Base-by-base conservation (phyloP, 2,888 invertebrate species). In the Lathronympha strigana region DNA sequence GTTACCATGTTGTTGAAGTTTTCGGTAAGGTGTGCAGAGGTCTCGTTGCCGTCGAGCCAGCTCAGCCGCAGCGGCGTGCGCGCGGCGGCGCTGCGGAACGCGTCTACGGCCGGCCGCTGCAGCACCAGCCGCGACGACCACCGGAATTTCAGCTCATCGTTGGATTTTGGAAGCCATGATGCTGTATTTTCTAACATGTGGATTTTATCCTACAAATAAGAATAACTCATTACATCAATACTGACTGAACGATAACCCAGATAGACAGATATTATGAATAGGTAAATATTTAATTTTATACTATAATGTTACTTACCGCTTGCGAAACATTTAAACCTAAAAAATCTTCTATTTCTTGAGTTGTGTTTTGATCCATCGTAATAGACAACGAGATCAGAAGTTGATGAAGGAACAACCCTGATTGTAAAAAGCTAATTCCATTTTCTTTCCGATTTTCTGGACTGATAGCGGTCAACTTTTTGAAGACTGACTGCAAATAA, bases 401-500 rank as follows among this genome's bases (percentile, higher is more conserved):
- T 66, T 92, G 69, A 40, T 85, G 79, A 40, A 92, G 73, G 69
- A 88, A 87, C 33, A 92, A 72, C 1, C 86, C 86, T 1, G 92
- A 90, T 62, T 89, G 85, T 0, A 86, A 83, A 70, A 90, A 92
- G 72, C 88, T 92, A 61, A 92, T 88, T 13, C 88, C 89, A 68
- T 88, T 92, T 66, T 83, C 85, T 45, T 75, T 74, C 0, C 85
- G 77, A 3, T 80, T 76, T n/a, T 49, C 50, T 6, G 85, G 80
- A 67, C 84, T 81, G 67, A 82, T 78, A 4, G 76, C 71, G 28
- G 72, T 67, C 33, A 91, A 74, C 68, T 83, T 86, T 11, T 71
- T 74, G 67, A 84, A 88, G 2, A 85, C 84, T 33, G 74, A 73
- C 91, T 91, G 80, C 15, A 82, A 83, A 28, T n/a, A 51, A 68